Base-by-base conservation (phyloP, 1,140 invertebrate species). In the Trinorchestia longiramus region DNA sequence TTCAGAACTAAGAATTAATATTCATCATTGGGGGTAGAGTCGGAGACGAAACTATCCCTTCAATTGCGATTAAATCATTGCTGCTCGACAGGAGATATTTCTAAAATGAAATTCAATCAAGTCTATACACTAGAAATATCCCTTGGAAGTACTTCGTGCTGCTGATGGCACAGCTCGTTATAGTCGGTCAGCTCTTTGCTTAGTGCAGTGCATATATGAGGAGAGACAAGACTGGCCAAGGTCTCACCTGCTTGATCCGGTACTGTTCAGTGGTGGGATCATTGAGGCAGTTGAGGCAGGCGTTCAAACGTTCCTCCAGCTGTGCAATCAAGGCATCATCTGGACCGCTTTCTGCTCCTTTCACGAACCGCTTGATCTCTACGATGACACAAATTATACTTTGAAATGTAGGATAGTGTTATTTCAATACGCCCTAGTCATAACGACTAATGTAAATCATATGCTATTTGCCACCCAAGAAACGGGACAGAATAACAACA, bases 361-460 rank as follows among this genome's bases (percentile, higher is more conserved):
- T 96, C 40, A 96, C 96, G 87, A 96, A 95, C 44, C 95, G 95
- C 87, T 96, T 96, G 3, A 96, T 95, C 88, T 96, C 95, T 96
- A 95, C 0, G 77, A 95, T 47, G 40, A 41, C 0, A 87, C 43
- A 53, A 42, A 4, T 42, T 94, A 44, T 23, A 95, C 87, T 95
- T 23, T 3, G 36, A 36, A 53, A 53, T 53, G 47, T 11, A 19
- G 19, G 47, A 53, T 11, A 53, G 19, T 19, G 47, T 53, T 11
- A 11, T 95, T 57, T 92, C 15, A 47, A 11, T 19, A 43, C 43
- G 15, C 44, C 43, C 19, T 96, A 6, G 95, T 95, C n/a, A n/a
- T 15, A 6, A 11, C 77, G 42, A 90, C 28, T 87, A 43, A 47
- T 17, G 96, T 47, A 95, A 41, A 96, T 28, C 43, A 62, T 42